Evolutionary conservation across 2,113 vertebrate genomes (phyloP).

Genomic region (Hemiprocne comata): DNA sequence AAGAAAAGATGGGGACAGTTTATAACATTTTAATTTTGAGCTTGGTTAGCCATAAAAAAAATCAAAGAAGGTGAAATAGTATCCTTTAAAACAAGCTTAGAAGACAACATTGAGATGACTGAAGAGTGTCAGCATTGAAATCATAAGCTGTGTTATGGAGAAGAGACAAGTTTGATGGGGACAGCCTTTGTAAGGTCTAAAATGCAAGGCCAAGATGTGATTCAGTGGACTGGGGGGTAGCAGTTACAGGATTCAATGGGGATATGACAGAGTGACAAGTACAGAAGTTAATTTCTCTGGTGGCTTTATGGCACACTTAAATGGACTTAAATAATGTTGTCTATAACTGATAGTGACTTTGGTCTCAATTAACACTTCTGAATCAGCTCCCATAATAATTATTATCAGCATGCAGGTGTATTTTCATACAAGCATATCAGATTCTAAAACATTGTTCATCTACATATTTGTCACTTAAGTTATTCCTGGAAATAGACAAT

Average conservation of each 20-base stretch:
- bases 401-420: neutral
- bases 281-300: neutral
- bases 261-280: neutral
- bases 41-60: neutral
- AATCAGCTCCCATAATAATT: neutral
- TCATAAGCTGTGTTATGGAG: neutral
- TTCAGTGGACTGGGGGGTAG: neutral
- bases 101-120: neutral
- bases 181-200: neutral
- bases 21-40: neutral
- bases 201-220: neutral
- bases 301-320: neutral
- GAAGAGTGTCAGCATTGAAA: neutral
- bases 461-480: neutral
- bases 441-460: neutral
- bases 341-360: neutral
- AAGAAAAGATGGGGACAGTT: neutral
- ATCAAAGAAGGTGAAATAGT: neutral
- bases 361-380: neutral
- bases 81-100: neutral
- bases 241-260: neutral
- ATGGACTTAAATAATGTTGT: neutral
- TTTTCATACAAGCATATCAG: neutral
- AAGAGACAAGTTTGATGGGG: neutral
- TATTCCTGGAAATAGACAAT: neutral